Evolutionary conservation across 1,140 invertebrate genomes (phyloP), one percentile per base, ranked within the genome.

Genomic region (Drosophila setifemur): DNA sequence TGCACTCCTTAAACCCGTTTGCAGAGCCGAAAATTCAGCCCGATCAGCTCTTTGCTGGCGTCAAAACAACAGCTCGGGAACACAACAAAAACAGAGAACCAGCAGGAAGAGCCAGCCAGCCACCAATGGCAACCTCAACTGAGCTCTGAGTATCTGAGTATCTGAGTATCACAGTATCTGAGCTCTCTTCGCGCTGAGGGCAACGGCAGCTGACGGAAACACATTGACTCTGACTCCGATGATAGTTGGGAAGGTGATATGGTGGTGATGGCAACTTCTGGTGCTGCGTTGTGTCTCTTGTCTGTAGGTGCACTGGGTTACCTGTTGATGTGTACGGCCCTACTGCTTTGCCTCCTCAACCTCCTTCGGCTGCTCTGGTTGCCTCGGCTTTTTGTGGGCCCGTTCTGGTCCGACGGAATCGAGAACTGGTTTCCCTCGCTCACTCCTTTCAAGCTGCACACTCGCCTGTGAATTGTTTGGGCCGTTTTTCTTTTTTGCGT

Each of bases 231-330:
- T 69, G 79, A 70, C 53, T 82, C 58, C 43, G 52, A 40, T 60
- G 60, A 50, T 50, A 18, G n/a, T 14, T 37, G 5, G 5, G 33
- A 2, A n/a, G 40, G 5, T 44, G 23, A 44, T 44, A 14, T 12
- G 40, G 1, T 29, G 43, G 31, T 42, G 64, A 53, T 31, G 63
- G 29, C 72, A 50, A 68, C 73, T 77, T 82, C 78, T 82, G 72
- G 71, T 81, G 69, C 50, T 33, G 47, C 79, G 11, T 33, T 33
- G n/a, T 33, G n/a, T 33, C 29, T 33, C 19, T 33, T 29, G 29
- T 63, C 66, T 74, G 73, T 83, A 77, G 79, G 78, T 83, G 79
- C 78, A 83, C 72, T 83, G 79, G 74, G 70, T 85, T 83, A 83
- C 78, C 78, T 83, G 78, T 83, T 83, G 78, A 81, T 81, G 78